These are phyloP conservation scores for Bungarus multicinctus DNA, from an alignment of 2,113 vertebrate genomes.

Conservation along the genomic window DNA sequence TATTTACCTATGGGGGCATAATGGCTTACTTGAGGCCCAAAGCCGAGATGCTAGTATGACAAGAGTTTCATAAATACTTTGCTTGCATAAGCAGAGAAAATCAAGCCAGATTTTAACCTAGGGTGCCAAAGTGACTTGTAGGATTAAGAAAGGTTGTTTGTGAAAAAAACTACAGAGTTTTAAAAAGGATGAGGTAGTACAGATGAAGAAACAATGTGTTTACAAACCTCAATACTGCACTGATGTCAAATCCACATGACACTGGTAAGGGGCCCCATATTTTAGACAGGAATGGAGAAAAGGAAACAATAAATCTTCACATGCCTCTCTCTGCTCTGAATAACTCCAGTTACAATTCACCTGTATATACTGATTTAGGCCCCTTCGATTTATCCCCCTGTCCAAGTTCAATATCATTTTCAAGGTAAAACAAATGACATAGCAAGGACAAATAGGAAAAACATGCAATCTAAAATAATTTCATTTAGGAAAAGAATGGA, in stretches of 20 bases:
- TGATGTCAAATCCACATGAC: not conserved
- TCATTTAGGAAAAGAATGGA: conserved; percentile 44
- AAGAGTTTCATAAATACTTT: not conserved
- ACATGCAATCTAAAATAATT: conserved; percentile 42
- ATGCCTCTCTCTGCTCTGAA: not conserved
- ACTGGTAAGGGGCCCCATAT: not conserved
- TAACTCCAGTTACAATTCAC: not conserved
- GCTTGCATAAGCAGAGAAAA: not conserved
- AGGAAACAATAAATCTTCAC: not conserved
- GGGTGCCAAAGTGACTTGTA: not conserved
- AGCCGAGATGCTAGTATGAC: not conserved
- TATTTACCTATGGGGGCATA: not conserved
- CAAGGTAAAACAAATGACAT: conserved; percentile 25
- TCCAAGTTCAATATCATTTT: not conserved
- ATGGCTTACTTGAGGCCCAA: not conserved
- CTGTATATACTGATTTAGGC: not conserved
- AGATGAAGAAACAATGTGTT: not conserved
- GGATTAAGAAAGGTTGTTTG: not conserved
- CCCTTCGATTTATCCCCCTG: not conserved
- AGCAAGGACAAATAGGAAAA: conserved; percentile 31
- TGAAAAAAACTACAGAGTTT: not conserved
- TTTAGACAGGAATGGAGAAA: not conserved
- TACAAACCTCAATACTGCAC: not conserved
- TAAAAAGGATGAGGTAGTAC: not conserved
- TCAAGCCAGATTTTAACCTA: not conserved